These are phyloP conservation scores for Cygnus olor DNA, from an alignment of 2,797 vertebrate genomes.

Conservation along the genomic window DNA sequence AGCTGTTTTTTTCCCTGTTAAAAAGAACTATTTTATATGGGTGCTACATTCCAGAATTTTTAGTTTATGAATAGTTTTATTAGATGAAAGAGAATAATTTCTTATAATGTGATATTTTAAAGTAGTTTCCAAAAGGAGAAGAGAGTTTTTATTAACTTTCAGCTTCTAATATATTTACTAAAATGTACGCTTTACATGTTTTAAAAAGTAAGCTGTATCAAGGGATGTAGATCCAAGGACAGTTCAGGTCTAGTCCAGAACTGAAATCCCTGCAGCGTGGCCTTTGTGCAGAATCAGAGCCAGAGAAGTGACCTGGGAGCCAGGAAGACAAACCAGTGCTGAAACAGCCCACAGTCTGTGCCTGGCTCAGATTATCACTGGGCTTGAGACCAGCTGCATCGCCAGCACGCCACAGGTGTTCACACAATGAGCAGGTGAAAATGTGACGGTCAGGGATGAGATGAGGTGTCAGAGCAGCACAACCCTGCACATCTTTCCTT, in stretches of 20 bases:
- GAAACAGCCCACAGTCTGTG: neutral
- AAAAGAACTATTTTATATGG: neutral
- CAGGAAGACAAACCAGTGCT: neutral
- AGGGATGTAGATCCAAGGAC: neutral
- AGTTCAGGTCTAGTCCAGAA: neutral
- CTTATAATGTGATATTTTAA: neutral
- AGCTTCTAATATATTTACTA: neutral
- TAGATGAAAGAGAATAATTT: neutral
- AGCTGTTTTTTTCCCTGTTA: neutral
- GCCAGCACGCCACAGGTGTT: neutral
- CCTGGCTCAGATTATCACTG: neutral
- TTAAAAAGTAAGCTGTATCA: neutral
- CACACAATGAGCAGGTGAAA: slow-evolving; percentile 57
- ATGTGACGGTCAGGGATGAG: neutral
- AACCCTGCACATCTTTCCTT: neutral
- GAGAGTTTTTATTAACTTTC: neutral
- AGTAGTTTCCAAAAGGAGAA: neutral
- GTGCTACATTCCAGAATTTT: neutral
- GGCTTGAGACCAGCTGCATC: neutral
- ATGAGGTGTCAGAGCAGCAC: neutral
- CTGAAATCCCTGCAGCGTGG: rapidly evolving
- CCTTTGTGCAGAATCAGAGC: neutral
- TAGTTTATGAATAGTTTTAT: neutral
- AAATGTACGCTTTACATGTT: neutral
- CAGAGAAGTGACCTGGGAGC: neutral